Evolutionary conservation across 2,888 invertebrate species (phyloP), one percentile per base, ranked within the genome.

Genomic region (Heliconius cydno): DNA sequence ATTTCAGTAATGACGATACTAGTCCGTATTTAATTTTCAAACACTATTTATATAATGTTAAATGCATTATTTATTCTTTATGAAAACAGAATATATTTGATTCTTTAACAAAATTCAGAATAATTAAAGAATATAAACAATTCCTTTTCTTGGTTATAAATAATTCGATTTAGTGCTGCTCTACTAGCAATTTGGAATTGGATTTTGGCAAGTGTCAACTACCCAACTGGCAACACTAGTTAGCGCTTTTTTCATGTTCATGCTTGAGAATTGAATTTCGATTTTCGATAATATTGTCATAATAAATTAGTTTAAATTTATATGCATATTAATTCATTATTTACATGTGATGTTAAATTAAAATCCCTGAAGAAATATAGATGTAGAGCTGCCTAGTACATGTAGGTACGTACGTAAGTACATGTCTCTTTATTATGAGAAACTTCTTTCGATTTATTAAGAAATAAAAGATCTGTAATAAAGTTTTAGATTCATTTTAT

Each of bases 401-500:
- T 1, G 34, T 34, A 7, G 0, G 0, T 34, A 34, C 34, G 34
- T 34, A 68, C 38, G 12, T 41, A 68, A 68, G 25, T 68, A 68
- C 41, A 3, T 25, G 7, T 10, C 19, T 72, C 6, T 22, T 70
- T 25, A 52, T 28, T 71, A 28, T 46, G 28, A n/a, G 60, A 60
- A 60, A 68, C 6, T 4, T 25, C 19, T 15, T 57, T 57, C 3
- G 30, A 60, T 34, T 60, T 13, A 34, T 60, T n/a, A 73, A 57
- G 57, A 81, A 85, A 84, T 84, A 82, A 86, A 85, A 85, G 79
- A 77, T 81, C 76, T 78, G 78, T 80, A 67, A 84, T 92, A 92
- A 93, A 94, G 81, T 94, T 95, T 94, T 94, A 92, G 89, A 91
- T 92, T 94, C 93, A 92, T 95, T 95, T 95, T 95, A 95, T 95